A percentile compares a stretch with the other conserved stretches of the same genome.
Evolutionary conservation across 2,888 invertebrate species (phyloP).

Genomic region (Drosophila sordidula): DNA sequence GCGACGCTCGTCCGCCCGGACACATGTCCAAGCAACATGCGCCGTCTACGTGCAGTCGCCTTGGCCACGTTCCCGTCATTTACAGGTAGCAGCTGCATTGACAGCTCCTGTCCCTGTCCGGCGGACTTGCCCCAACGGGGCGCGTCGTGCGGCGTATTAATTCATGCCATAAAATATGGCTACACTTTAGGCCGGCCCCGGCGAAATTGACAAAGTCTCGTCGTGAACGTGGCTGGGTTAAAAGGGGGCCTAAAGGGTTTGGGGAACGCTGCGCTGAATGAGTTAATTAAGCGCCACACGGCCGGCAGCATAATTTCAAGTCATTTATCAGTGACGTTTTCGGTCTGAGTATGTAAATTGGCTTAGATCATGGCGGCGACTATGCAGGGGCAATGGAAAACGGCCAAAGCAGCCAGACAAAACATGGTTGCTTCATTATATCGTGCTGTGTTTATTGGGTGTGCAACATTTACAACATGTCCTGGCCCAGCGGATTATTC

Average conservation of each 20-base stretch:
- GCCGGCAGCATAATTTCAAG: conserved; percentile 83
- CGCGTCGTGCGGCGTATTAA: conserved; percentile 60
- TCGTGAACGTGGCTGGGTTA: conserved; percentile 12
- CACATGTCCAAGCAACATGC: conserved; percentile 43
- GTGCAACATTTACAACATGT: conserved; percentile 51
- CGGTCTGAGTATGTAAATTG: conserved; percentile 66
- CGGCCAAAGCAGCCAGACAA: conserved; percentile 29
- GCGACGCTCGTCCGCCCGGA: conserved; percentile 15
- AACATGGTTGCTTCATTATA: conserved; percentile 54
- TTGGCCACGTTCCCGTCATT: conserved; percentile 53
- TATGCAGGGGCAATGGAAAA: conserved; percentile 2
- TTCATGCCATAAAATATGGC: conserved; percentile 76
- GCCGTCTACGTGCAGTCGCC: conserved; percentile 2
- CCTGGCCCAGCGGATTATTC: conserved; percentile 86
- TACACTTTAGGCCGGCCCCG: conserved; percentile 54
- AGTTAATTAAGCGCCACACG: conserved; percentile 83
- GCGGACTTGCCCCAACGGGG: conserved; percentile 16
- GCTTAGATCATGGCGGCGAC: conserved; percentile 42
- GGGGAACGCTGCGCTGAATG: conserved; percentile 65
- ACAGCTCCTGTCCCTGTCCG: conserved; percentile 22
- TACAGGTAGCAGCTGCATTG: conserved; percentile 77
- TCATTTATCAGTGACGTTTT: conserved; percentile 83
- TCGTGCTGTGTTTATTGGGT: conserved; percentile 57
- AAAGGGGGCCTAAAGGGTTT: neutral
- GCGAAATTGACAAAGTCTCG: conserved; percentile 52